Percentiles rank a stretch among this genome's conserved stretches.
These are phyloP conservation scores for Tyrannus savana DNA, from an alignment of 2,113 vertebrate genomes.

Conservation along the genomic window DNA sequence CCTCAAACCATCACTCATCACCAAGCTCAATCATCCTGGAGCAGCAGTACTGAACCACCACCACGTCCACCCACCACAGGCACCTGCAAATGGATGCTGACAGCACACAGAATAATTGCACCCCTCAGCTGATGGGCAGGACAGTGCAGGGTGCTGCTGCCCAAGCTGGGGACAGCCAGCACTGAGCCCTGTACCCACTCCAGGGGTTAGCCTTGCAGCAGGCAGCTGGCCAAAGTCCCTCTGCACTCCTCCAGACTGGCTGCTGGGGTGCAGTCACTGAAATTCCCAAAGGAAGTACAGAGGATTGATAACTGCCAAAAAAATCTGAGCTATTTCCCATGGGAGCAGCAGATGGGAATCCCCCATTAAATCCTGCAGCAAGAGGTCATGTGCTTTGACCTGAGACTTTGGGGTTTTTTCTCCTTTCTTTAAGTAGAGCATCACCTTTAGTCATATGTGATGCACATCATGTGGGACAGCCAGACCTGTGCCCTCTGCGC, in stretches of 20 bases:
- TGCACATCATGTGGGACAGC: neutral
- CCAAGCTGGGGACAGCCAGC: neutral
- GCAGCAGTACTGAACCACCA: neutral
- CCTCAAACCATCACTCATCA: neutral
- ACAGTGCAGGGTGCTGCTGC: neutral
- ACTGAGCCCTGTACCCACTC: neutral
- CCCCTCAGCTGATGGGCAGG: rapidly evolving
- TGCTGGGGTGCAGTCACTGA: neutral
- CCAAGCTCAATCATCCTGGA: neutral
- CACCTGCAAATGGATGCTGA: neutral
- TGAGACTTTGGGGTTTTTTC: neutral
- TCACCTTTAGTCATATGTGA: neutral
- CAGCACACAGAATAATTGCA: neutral
- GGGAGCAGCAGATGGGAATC: conserved; percentile 48
- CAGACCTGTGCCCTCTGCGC: neutral
- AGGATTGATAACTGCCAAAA: conserved; percentile 40
- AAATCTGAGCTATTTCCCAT: conserved; percentile 66
- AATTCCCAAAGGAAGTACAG: conserved; percentile 55
- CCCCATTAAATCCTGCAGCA: neutral
- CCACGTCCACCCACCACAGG: neutral
- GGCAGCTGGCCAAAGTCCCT: neutral
- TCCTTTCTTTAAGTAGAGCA: neutral
- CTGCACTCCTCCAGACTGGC: neutral
- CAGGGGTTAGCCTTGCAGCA: neutral
- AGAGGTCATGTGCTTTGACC: neutral